A percentile compares a stretch with the other conserved stretches of the same genome.
phyloP scores from a whole-genome alignment of 2,797 vertebrate genomes.

The Tapirus indicus region DNA sequence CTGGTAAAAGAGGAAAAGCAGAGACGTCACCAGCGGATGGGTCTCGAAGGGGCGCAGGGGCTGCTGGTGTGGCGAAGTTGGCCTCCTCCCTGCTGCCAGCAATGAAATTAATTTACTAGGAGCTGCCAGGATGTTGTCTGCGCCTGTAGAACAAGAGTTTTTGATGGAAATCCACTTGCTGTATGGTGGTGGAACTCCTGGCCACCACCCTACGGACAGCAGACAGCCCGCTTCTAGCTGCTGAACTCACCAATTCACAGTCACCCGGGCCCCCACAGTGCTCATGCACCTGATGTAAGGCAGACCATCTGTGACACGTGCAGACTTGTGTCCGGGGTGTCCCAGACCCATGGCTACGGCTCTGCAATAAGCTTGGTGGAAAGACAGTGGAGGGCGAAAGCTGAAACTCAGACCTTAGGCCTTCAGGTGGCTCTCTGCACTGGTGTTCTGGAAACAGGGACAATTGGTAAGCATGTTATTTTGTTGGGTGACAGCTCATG shows the following conservation, averaged over 20 bases:
- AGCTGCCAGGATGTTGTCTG: neutral
- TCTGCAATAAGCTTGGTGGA: neutral
- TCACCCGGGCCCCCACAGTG: too few relatives aligned
- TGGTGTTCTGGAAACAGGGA: conserved; percentile 21
- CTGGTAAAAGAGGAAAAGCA: neutral
- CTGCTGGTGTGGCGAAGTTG: neutral
- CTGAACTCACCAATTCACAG: neutral
- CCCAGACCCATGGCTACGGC: neutral
- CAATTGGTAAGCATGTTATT: neutral
- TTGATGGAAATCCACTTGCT: neutral
- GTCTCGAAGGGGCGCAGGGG: too few relatives aligned
- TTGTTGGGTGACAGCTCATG: neutral
- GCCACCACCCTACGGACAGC: neutral
- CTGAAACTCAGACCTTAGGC: neutral
- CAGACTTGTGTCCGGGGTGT: neutral
- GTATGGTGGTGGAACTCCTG: neutral
- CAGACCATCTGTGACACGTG: conserved; percentile 32
- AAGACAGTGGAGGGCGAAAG: conserved; percentile 22
- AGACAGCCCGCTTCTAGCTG: too few relatives aligned
- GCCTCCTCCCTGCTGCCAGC: neutral
- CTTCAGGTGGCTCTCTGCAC: neutral
- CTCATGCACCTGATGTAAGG: neutral
- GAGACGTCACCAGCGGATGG: neutral
- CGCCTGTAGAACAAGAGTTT: neutral
- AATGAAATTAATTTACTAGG: neutral